Conservation (phyloP, 1,140 invertebrate species). For the Sarcophaga bullata region DNA sequence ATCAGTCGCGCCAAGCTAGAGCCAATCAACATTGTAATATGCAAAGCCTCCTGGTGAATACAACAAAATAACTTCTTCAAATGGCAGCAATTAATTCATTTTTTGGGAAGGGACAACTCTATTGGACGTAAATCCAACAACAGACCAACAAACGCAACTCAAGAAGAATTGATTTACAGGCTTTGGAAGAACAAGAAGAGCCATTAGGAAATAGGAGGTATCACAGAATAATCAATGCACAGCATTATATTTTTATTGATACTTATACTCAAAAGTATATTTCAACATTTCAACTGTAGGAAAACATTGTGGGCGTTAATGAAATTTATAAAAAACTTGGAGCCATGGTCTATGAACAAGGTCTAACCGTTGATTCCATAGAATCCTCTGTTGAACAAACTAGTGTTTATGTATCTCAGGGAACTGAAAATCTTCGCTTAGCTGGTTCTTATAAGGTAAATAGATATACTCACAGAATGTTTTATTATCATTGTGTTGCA, state of each 20-base stretch:
- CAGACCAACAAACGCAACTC: constrained; percentile 77
- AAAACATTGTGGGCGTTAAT: constrained; percentile 95
- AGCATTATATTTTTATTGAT: neutral
- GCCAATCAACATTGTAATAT: constrained; percentile 57
- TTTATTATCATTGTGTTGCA: neutral
- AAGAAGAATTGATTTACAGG: constrained; percentile 86
- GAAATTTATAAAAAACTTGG: constrained; percentile 99
- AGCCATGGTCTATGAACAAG: constrained; percentile 95
- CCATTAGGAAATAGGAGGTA: constrained; percentile 91
- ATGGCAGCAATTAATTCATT: constrained; percentile 54
- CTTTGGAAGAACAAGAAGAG: constrained; percentile 90
- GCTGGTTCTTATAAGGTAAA: constrained; percentile 82
- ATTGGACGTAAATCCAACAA: constrained; percentile 66
- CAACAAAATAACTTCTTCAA: constrained; percentile 43
- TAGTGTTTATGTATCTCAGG: constrained; percentile 86
- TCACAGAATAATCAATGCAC: constrained; percentile 42
- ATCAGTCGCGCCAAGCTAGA: constrained; percentile 58
- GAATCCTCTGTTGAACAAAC: constrained; percentile 94
- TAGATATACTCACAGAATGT: neutral
- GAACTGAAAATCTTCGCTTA: constrained; percentile 80
- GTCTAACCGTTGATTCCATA: constrained; percentile 95
- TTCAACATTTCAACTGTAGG: constrained; percentile 71
- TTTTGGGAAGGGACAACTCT: constrained; percentile 64
- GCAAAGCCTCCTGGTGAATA: constrained; percentile 57
- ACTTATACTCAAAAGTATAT: neutral